Conservation (phyloP, 2,797 vertebrate species). For the Oreonectes daqikongensis region DNA sequence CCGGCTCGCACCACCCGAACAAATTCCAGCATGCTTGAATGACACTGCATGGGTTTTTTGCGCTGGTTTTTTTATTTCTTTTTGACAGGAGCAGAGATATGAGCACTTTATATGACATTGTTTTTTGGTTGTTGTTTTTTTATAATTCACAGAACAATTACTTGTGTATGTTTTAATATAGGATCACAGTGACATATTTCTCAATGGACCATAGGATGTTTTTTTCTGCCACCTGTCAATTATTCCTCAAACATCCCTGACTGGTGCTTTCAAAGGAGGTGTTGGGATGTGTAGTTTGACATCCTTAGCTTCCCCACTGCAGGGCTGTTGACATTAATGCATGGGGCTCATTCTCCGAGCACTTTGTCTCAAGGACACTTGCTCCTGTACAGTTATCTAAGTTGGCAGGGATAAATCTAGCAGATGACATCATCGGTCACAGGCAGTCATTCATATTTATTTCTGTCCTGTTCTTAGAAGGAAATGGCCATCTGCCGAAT, state of each 20-base stretch:
- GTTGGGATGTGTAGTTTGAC: constrained; percentile 55
- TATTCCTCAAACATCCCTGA: constrained; percentile 57
- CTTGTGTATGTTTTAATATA: constrained; percentile 8
- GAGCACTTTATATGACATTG: not conserved
- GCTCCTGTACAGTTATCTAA: constrained; percentile 71
- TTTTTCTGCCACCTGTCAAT: constrained; percentile 45
- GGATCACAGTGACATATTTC: constrained; percentile 25
- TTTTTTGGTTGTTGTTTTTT: no score
- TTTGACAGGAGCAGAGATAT: not conserved
- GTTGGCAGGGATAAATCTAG: constrained; percentile 77
- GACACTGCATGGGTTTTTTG: constrained; percentile 16
- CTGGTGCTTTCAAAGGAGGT: constrained; percentile 40
- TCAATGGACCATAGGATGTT: constrained; percentile 6
- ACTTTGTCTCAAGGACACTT: constrained; percentile 79
- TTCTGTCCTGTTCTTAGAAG: constrained; percentile 68
- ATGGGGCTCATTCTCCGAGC: constrained; percentile 65
- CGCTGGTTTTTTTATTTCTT: not conserved
- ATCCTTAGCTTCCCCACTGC: constrained; percentile 70
- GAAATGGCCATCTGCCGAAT: constrained; percentile 62
- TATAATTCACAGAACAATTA: constrained; percentile 24
- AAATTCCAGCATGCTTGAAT: constrained; percentile 36
- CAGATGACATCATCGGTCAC: constrained; percentile 76
- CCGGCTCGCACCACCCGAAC: constrained; percentile 36
- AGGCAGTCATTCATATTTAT: constrained; percentile 81
- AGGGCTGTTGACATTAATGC: constrained; percentile 74